phyloP scores from a whole-genome alignment of 2,888 invertebrate species.

The Kuschelorhynchus macadamiae region DNA sequence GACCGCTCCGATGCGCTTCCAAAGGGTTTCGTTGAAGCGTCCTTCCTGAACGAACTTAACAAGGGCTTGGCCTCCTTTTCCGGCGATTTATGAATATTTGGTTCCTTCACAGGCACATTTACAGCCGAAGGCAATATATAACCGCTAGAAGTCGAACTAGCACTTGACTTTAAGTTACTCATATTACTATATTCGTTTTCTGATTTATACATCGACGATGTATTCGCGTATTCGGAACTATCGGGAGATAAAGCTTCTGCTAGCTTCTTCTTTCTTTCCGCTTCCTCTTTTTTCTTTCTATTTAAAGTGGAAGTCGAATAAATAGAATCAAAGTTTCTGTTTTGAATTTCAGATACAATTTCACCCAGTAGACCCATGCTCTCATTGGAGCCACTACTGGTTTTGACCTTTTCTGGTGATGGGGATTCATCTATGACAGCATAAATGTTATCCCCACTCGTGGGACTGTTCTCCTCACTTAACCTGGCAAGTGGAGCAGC shows the following conservation, averaged over 20 bases:
- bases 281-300: slow-evolving; percentile 73
- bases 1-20: slow-evolving; percentile 56
- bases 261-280: slow-evolving; percentile 50
- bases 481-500: slow-evolving; percentile 74
- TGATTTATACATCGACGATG: slow-evolving; percentile 65
- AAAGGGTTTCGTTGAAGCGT: slow-evolving; percentile 55
- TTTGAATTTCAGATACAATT: slow-evolving; percentile 90
- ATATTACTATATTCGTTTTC: slow-evolving; percentile 78
- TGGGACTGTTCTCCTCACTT: slow-evolving; percentile 73
- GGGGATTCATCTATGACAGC: slow-evolving; percentile 89
- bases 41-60: slow-evolving; percentile 60
- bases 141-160: slow-evolving; percentile 75
- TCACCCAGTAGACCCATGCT: slow-evolving; percentile 87
- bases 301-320: slow-evolving; percentile 84
- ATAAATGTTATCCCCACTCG: slow-evolving; percentile 82
- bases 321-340: slow-evolving; percentile 88
- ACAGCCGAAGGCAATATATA: slow-evolving; percentile 82
- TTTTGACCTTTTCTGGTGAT: slow-evolving; percentile 62
- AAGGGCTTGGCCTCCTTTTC: slow-evolving; percentile 40
- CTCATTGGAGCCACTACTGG: slow-evolving; percentile 73
- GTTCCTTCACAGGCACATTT: slow-evolving; percentile 73
- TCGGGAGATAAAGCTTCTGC: slow-evolving; percentile 57
- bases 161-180: slow-evolving; percentile 69
- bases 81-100: slow-evolving; percentile 25
- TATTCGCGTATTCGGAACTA: slow-evolving; percentile 73